phyloP scores from a whole-genome alignment of 2,888 invertebrate genomes.

The Leptura quadrifasciata region DNA sequence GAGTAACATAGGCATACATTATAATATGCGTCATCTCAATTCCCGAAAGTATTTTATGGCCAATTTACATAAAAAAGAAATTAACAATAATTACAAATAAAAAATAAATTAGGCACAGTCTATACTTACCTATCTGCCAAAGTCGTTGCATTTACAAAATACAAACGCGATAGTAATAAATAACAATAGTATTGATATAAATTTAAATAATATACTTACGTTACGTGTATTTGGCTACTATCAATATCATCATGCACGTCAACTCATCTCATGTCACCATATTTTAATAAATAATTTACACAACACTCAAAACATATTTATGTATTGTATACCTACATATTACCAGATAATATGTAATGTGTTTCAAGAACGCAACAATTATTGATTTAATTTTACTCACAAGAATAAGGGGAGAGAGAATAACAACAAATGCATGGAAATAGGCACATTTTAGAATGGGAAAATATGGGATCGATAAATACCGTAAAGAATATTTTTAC shows the following conservation, averaged over 20 bases:
- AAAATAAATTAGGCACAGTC: not conserved
- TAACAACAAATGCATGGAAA: slow-evolving; percentile 11
- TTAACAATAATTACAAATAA: not conserved
- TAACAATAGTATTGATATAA: not conserved
- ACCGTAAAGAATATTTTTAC: not conserved
- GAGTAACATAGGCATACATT: no score
- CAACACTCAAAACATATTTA: not conserved
- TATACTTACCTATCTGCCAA: not conserved
- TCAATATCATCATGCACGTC: slow-evolving; percentile 9
- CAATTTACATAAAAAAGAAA: not conserved
- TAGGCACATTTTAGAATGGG: not conserved
- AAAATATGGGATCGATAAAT: not conserved
- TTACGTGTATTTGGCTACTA: not conserved
- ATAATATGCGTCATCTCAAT: not conserved
- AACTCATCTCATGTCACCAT: not conserved
- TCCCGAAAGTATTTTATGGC: not conserved
- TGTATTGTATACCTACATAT: not conserved
- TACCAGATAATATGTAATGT: not conserved
- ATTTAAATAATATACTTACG: slow-evolving; percentile 4
- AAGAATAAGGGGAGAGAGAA: not conserved
- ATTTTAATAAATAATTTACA: slow-evolving; percentile 11
- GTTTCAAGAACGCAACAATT: slow-evolving; percentile 30
- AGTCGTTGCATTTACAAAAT: not conserved
- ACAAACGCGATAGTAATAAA: not conserved
- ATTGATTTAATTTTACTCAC: slow-evolving; percentile 24